Evolutionary conservation across 1,140 invertebrate genomes (phyloP), one percentile per base, ranked within the genome.

Genomic region (Eurosta solidaginis): DNA sequence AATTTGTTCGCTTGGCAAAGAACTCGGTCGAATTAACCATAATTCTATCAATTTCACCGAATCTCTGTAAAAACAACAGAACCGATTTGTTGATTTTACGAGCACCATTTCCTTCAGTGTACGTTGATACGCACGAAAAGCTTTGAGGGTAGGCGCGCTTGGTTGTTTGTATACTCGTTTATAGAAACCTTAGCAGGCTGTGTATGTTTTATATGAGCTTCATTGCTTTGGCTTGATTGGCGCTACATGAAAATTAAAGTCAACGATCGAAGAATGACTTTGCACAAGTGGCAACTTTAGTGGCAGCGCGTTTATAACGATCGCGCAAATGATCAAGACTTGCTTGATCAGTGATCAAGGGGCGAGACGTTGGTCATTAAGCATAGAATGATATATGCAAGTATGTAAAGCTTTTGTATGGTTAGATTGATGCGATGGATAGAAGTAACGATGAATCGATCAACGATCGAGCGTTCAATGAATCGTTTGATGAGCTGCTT

Each of bases 221-320:
- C 59, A 20, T 17, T 22, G 33, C 59, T 68, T 68, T 33, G 40
- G 59, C 59, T 68, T 40, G 33, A 68, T 68, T 68, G 59, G 59
- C 33, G 59, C 59, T 68, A 42, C 59, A 68, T 68, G 59, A 40
- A 68, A 68, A 68, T 68, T 68, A 68, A 29, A 68, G 59, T 68
- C 59, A 68, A 68, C 59, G 59, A 68, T 68, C 59, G 59, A 68
- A 40, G 59, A 40, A 68, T 68, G 59, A 68, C 33, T 68, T 68
- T 40, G 59, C 59, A 54, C 20, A 68, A 68, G 9, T 52, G n/a
- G 25, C 49, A 6, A 22, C 17, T 7, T n/a, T n/a, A 40, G 27
- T n/a, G 33, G 59, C 59, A 68, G 59, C 33, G 33, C n/a, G 54
- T 36, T 33, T 29, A 29, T 40, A n/a, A 68, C 27, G 59, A 59